These are phyloP conservation scores for Troilus luridus DNA, from an alignment of 2,888 invertebrate species.

Conservation along the genomic window DNA sequence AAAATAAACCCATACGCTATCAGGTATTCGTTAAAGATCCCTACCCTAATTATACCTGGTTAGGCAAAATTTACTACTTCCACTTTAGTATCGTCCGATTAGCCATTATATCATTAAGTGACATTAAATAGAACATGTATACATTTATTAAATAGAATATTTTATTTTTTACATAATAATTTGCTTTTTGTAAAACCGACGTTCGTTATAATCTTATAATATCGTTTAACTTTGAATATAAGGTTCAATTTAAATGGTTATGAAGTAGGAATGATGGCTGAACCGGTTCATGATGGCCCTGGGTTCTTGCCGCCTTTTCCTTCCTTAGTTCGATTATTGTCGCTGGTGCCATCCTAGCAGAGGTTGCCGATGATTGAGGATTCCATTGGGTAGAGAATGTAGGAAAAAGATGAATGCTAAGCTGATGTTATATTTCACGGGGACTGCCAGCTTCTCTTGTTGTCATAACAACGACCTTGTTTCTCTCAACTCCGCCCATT, in stretches of 20 bases:
- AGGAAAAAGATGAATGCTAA: slow-evolving; percentile 11
- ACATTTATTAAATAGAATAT: no score
- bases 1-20: no score
- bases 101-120: no score
- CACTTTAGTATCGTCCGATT: no score
- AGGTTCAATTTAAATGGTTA: not conserved
- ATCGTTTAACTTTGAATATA: not conserved
- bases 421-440: not conserved
- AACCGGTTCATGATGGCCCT: not conserved
- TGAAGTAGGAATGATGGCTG: not conserved
- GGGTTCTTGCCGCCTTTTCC: not conserved
- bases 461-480: slow-evolving; percentile 39
- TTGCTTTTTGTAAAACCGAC: no score
- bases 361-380: not conserved
- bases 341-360: not conserved
- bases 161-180: no score
- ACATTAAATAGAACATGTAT: no score
- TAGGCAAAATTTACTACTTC: no score
- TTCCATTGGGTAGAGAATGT: not conserved
- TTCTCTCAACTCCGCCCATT: not conserved
- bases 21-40: no score
- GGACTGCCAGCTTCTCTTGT: not conserved
- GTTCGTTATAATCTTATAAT: not conserved
- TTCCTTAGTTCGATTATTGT: not conserved
- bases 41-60: no score